Conservation (phyloP, 2,888 invertebrate genomes). For the Andricus quercusramuli region DNA sequence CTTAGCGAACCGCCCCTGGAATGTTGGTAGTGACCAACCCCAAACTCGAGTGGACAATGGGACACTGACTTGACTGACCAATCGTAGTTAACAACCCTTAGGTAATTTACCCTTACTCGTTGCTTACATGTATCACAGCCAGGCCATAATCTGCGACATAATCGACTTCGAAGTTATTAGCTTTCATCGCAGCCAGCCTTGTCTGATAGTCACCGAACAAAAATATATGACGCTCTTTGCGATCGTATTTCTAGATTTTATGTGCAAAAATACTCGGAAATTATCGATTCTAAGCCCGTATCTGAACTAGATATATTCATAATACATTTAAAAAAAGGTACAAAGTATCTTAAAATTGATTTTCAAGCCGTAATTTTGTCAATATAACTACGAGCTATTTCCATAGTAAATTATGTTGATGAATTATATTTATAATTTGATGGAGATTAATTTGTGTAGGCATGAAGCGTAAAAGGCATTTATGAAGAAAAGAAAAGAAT, state of each 20-base stretch:
- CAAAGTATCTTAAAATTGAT: not conserved
- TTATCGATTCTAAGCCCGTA: constrained; percentile 4
- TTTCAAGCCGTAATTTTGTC: not conserved
- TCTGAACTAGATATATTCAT: not conserved
- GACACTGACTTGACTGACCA: constrained; percentile 25
- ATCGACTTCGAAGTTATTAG: constrained; percentile 31
- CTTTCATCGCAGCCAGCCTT: constrained; percentile 16
- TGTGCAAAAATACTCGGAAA: constrained; percentile 1
- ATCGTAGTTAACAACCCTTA: constrained; percentile 5
- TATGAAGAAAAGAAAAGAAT: too few species aligned
- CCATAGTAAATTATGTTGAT: too few species aligned
- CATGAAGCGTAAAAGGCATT: too few species aligned
- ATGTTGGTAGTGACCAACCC: constrained; percentile 27
- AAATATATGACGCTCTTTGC: not conserved
- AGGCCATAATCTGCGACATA: constrained; percentile 27
- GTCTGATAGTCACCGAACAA: not conserved
- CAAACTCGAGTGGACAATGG: constrained; percentile 20
- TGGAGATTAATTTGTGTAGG: too few species aligned
- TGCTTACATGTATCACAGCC: constrained; percentile 29
- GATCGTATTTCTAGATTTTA: constrained; percentile 29
- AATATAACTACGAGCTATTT: too few species aligned
- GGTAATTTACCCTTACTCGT: constrained; percentile 21
- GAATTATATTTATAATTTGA: too few species aligned
- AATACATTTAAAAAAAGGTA: not conserved
- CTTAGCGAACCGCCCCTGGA: constrained; percentile 30